Base-by-base conservation (phyloP, 1,140 invertebrate genomes). In the Argopecten irradians region DNA sequence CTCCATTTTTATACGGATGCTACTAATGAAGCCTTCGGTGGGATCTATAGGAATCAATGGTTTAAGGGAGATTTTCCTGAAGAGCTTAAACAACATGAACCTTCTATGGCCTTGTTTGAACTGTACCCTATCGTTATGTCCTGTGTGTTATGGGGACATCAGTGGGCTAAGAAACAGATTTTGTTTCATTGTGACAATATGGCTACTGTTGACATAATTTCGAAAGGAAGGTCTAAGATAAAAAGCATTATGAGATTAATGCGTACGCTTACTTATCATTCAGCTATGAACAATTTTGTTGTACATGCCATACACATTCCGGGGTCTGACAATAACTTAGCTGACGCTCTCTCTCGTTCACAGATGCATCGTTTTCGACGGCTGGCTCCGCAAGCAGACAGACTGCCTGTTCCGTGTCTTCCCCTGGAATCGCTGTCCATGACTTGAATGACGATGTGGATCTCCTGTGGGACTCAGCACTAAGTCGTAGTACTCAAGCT, bases 291-390 rank as follows among this genome's bases (percentile, higher is more conserved):
- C 55, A 71, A 71, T 71, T 71, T 71, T 11, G 13, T 71, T 5
- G 0, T 71, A 5, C 55, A 89, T 82, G 86, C 83, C 36, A 41
- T 85, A 28, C 86, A 89, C 82, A 89, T 87, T 33, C 41, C 46
- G 41, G 86, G 83, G 8, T n/a, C 82, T 36, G 46, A 87, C 34
- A 89, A 89, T 87, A 87, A 85, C 16, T 85, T 89, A 34, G 83
- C 89, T 19, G 86, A 89, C 43, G 89, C 86, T 55, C 36, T 89
- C 41, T 89, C 55, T 85, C 86, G 86, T 22, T 35, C 13, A 82
- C 89, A 87, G 89, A 83, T 32, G 83, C 83, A 85, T 0, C 83
- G 82, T n/a, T 89, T 89, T 46, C 35, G 86, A 35, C 28, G 55
- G 33, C 13, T 87, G n/a, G 89, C 86, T 33, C 55, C 86, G 14